phyloP scores from a whole-genome alignment of 2,113 vertebrate species.

The human region GRCh38 chr3:69962001-69962500 shows the following conservation, averaged over 20 bases:
- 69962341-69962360: not conserved
- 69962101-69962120: not conserved
- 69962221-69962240: constrained; percentile 7
- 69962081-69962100: constrained; percentile 32
- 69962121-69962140: not conserved
- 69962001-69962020: not conserved
- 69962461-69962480: not conserved
- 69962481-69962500: not conserved
- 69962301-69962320: constrained; percentile 38
- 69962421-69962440: not conserved
- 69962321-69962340: constrained; percentile 40
- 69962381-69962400: not conserved
- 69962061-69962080: constrained; percentile 36
- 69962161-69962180: not conserved
- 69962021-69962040: not conserved
- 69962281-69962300: constrained; percentile 44
- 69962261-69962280: constrained; percentile 52
- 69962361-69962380: not conserved
- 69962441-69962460: not conserved
- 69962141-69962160: not conserved
- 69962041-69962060: constrained; percentile 32
- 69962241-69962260: constrained; percentile 62
- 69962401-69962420: not conserved
- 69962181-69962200: not conserved
- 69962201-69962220: not conserved